Percentiles rank a stretch among this genome's conserved stretches.
Evolutionary conservation across 2,113 vertebrate genomes (phyloP).

Genomic region (Ageneiosus marmoratus): DNA sequence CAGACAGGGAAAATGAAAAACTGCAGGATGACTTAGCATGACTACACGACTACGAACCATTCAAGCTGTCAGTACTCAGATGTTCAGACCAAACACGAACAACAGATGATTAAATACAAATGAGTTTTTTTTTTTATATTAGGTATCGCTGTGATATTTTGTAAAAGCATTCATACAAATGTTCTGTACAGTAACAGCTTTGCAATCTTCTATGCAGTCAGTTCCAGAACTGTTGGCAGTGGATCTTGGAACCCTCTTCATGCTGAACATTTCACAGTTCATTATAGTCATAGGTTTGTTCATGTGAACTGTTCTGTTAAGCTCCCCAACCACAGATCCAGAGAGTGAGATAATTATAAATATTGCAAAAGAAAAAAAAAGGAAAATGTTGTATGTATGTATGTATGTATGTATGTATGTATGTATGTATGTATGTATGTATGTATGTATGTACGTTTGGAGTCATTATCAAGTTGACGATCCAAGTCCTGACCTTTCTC

Average conservation of each 20-base stretch:
- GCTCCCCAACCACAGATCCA: background rate
- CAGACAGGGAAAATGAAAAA: slow-evolving; percentile 22
- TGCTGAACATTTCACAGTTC: background rate
- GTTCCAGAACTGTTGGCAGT: background rate
- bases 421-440: too few species aligned
- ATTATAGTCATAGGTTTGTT: background rate
- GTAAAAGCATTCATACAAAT: background rate
- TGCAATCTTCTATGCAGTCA: background rate
- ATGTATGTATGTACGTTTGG: background rate
- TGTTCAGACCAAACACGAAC: background rate
- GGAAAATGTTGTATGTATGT: background rate
- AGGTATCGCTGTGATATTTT: background rate
- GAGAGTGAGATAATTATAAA: background rate
- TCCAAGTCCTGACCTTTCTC: background rate
- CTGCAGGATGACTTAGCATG: slow-evolving; percentile 19
- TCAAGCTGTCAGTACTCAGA: background rate
- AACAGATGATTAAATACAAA: background rate
- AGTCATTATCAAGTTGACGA: background rate
- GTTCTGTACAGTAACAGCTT: background rate
- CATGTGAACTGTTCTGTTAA: background rate
- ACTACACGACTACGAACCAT: background rate
- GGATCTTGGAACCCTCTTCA: background rate
- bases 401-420: too few species aligned
- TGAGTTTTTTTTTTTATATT: background rate
- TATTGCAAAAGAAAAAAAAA: background rate